Evolutionary conservation across 2,113 vertebrate species (phyloP), one percentile per base, ranked within the genome.

Genomic region (Vombatus ursinus): DNA sequence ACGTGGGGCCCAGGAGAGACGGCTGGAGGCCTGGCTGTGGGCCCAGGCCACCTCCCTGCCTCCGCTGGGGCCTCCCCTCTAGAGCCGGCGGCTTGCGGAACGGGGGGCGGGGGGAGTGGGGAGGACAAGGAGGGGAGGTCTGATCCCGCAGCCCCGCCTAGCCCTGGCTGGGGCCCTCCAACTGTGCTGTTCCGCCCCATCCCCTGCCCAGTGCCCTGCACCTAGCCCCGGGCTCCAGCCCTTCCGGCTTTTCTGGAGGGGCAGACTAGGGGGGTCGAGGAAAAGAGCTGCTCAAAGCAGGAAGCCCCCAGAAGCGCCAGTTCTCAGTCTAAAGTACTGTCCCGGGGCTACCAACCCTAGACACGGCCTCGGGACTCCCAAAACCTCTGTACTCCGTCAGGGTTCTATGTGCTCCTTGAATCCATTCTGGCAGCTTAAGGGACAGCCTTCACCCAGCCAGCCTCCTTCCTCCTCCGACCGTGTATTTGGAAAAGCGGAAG

Each of bases 221-320:
- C 97, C 96, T 95, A 92, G 90, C 92, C 57, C 11, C 50, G 90
- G 68, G 57, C 92, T 95, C 96, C 94, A 97, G 97, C 96, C 97
- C 97, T 98, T 98, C 97, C 97, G 97, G 97, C 97, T 97, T 96
- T 8, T 31, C 49, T 90, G 50, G 91, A 95, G 90, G 97, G 96
- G 97, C 97, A 96, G 98, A 96, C 96, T 93, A 96, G 68, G 19
- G 53, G 25, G 24, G 68, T 44, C 68, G 68, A 84, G 68, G n/a
- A 44, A 84, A 84, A 23, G n/a, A 84, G 19, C 2, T 44, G n/a
- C 25, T 44, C n/a, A 8, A 44, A 77, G 37, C 37, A 44, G 68
- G 68, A 77, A n/a, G 68, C 68, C n/a, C 68, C 68, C n/a, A 23
- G 37, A 84, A 84, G 37, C n/a, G 16, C 68, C 37, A 44, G n/a